A percentile compares a stretch with the other conserved stretches of the same genome.
These are phyloP conservation scores for Gymnocypris eckloni DNA, from an alignment of 2,797 vertebrate species.

Conservation along the genomic window DNA sequence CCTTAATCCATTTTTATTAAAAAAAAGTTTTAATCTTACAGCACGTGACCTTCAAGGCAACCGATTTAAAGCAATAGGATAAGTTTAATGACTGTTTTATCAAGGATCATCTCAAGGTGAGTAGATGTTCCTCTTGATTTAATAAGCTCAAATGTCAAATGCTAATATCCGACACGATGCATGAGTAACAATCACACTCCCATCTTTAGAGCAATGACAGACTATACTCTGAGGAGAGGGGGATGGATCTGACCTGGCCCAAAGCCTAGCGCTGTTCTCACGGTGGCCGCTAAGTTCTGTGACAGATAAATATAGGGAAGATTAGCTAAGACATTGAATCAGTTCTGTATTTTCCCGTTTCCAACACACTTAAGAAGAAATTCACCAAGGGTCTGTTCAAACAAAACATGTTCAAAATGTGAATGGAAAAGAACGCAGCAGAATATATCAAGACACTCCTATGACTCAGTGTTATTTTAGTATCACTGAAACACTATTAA, in stretches of 20 bases:
- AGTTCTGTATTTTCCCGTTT: neutral
- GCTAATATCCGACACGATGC: neutral
- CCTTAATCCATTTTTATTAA: slow-evolving; percentile 31
- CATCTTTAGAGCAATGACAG: slow-evolving; percentile 20
- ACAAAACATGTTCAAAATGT: neutral
- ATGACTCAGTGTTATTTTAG: neutral
- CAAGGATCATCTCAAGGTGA: slow-evolving; percentile 48
- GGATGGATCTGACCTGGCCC: slow-evolving; percentile 30
- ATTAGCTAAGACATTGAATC: neutral
- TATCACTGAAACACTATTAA: neutral
- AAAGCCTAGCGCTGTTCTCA: slow-evolving; percentile 1
- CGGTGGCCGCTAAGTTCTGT: neutral
- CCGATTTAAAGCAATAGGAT: slow-evolving; percentile 16
- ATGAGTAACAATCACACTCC: slow-evolving; percentile 16
- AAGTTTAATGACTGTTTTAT: slow-evolving; percentile 56
- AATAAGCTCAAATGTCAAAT: slow-evolving; percentile 52
- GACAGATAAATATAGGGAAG: slow-evolving; percentile 7
- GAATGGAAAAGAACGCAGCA: neutral
- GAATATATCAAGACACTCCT: neutral
- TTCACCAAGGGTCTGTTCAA: neutral
- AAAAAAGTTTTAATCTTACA: slow-evolving; percentile 38
- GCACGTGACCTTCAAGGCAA: neutral
- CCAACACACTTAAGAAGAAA: neutral
- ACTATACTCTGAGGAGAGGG: slow-evolving; percentile 8
- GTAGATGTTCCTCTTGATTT: slow-evolving; percentile 41